Percentiles rank a stretch among this genome's conserved stretches.
Evolutionary conservation across 1,140 invertebrate species (phyloP).

Genomic region (Lordiphosa stackelbergi): DNA sequence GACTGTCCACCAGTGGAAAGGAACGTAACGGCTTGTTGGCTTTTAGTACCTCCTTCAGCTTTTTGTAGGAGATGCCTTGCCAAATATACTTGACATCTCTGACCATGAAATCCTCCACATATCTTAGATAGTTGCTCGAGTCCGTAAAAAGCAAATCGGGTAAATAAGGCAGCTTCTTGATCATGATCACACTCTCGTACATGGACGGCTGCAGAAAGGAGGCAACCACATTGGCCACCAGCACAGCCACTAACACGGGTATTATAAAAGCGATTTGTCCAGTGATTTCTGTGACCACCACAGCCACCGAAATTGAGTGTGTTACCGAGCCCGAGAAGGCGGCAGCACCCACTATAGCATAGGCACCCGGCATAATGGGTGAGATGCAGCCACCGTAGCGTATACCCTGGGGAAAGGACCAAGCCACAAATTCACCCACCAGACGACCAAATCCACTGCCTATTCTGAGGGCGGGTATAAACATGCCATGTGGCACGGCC

Average conservation of each 20-base stretch:
- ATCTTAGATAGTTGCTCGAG: slow-evolving; percentile 93
- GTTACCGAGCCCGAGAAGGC: slow-evolving; percentile 98
- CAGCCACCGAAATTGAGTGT: slow-evolving; percentile 98
- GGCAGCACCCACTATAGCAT: slow-evolving; percentile 94
- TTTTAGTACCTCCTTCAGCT: slow-evolving; percentile 88
- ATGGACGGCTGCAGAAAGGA: slow-evolving; percentile 95
- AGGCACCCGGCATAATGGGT: slow-evolving; percentile 94
- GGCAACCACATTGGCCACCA: slow-evolving; percentile 96
- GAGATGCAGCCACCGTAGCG: slow-evolving; percentile 89
- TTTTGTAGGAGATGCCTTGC: slow-evolving; percentile 92
- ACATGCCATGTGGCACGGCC: slow-evolving; percentile 95
- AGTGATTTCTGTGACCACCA: slow-evolving; percentile 99
- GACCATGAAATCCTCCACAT: slow-evolving; percentile 98
- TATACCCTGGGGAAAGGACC: slow-evolving; percentile 94
- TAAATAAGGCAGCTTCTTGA: slow-evolving; percentile 97
- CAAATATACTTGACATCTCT: slow-evolving; percentile 94
- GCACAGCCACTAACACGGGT: slow-evolving; percentile 96
- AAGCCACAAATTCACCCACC: slow-evolving; percentile 94
- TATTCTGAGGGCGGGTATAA: slow-evolving; percentile 97
- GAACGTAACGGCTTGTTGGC: slow-evolving; percentile 83
- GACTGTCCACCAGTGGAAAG: slow-evolving; percentile 94
- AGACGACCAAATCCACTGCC: slow-evolving; percentile 95
- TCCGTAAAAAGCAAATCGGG: slow-evolving; percentile 80
- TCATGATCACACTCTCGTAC: slow-evolving; percentile 98
- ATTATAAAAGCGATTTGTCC: slow-evolving; percentile 98